Conservation (phyloP, 2,888 invertebrate species). For the Cloeon dipterum region DNA sequence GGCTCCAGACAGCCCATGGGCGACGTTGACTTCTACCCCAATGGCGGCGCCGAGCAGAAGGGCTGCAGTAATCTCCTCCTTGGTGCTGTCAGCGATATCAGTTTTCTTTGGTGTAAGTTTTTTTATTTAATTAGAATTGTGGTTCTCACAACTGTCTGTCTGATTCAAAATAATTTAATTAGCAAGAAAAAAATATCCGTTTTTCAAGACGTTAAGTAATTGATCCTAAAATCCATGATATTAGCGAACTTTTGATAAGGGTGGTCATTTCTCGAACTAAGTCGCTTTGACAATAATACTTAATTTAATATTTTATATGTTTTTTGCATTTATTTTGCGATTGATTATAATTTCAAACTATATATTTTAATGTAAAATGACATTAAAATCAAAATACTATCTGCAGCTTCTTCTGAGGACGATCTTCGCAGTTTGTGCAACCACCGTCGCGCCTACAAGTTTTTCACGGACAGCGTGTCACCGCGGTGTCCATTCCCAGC, state of each 20-base stretch:
- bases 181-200: no score
- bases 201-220: no score
- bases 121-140: no score
- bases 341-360: no score
- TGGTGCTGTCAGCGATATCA: conserved; percentile 68
- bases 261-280: no score
- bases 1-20: conserved; percentile 84
- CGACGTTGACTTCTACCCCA: conserved; percentile 79
- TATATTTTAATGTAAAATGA: background rate
- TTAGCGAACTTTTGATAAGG: no score
- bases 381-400: no score
- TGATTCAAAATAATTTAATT: no score
- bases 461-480: conserved; percentile 84
- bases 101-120: conserved; percentile 48
- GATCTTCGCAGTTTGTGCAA: conserved; percentile 81
- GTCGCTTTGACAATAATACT: background rate
- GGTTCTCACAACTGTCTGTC: no score
- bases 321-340: no score
- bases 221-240: background rate
- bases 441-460: conserved; percentile 78
- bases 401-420: conserved; percentile 37
- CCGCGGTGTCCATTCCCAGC: conserved; percentile 81
- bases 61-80: conserved; percentile 83
- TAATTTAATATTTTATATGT: background rate
- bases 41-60: conserved; percentile 76